Base-by-base conservation (phyloP, 2,113 vertebrate species). In the Paramormyrops kingsleyae region DNA sequence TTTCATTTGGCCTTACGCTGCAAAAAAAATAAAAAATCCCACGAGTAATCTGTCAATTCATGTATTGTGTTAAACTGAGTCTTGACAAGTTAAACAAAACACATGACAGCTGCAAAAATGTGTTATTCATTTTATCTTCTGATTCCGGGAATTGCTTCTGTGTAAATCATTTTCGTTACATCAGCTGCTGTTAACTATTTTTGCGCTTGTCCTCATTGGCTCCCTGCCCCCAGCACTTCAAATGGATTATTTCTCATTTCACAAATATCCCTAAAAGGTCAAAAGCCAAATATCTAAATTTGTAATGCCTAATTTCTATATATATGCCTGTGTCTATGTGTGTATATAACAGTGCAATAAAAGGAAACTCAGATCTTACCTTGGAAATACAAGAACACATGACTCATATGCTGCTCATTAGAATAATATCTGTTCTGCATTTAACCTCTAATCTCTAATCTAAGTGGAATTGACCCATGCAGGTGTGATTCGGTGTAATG, bases 61-160 rank as follows among this genome's bases (percentile, higher is more conserved):
- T 86, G 83, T n/a, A 47, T 50, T n/a, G 42, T 86, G 74, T 80
- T 80, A 80, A 80, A 80, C 74, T 39, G 35, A 80, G 74, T 80
- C 74, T 80, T 80, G 74, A 80, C 74, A 80, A 15, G 35, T 80
- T 80, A 80, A 80, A 80, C 47, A 47, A 85, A 85, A 86, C 83
- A 47, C 83, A 27, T 86, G 24, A 47, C 47, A 86, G 83, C 83
- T 86, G 83, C n/a, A 49, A 27, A 85, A 85, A 80, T 42, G 83
- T 85, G 83, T 44, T 85, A 85, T 85, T 85, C 83, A 27, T 86
- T 86, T 86, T 50, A 86, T 47, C 44, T 47, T 50, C 24, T 49
- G 24, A 44, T 85, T 85, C 83, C 15, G 44, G 47, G 83, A 86
- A 86, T 50, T n/a, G 47, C 83, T 86, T 49, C 83, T 50, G 83